Conservation (phyloP, 2,113 vertebrate genomes). For the Silurus meridionalis region DNA sequence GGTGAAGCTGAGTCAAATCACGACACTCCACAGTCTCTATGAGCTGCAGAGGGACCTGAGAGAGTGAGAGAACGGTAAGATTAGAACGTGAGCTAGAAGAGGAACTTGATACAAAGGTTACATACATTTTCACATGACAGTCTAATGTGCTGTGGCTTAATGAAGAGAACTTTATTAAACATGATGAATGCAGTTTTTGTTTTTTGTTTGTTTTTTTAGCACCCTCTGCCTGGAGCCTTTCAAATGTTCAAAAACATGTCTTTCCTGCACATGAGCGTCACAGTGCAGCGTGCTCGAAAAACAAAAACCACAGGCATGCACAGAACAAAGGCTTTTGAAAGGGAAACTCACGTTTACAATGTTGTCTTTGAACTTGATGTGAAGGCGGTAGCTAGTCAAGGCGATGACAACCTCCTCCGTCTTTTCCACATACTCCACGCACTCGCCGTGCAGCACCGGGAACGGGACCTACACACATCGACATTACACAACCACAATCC, state of each 20-base stretch:
- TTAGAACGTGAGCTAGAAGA: not conserved
- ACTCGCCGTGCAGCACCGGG: slow-evolving; percentile 92
- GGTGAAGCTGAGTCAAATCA: slow-evolving; percentile 94
- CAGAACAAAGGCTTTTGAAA: not conserved
- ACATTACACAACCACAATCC: slow-evolving; percentile 8
- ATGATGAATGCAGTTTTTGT: not conserved
- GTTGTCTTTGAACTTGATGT: slow-evolving; percentile 96
- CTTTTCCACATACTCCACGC: slow-evolving; percentile 89
- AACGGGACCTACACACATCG: slow-evolving; percentile 83
- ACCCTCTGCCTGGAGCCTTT: not conserved
- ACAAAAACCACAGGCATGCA: not conserved
- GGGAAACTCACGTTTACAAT: slow-evolving; percentile 84
- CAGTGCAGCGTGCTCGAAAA: not conserved
- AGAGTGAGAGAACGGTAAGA: not conserved
- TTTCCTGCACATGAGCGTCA: not conserved
- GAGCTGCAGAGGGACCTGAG: slow-evolving; percentile 93
- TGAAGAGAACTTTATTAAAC: not conserved
- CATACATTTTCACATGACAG: not conserved
- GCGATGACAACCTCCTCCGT: slow-evolving; percentile 93
- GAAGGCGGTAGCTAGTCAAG: slow-evolving; percentile 93
- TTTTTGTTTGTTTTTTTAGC: too few species aligned
- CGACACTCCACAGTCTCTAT: slow-evolving; percentile 92
- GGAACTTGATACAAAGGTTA: not conserved
- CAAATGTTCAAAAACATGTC: not conserved
- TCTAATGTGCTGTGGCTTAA: not conserved